phyloP scores from a whole-genome alignment of 2,797 vertebrate species.

The Gorsachius magnificus region DNA sequence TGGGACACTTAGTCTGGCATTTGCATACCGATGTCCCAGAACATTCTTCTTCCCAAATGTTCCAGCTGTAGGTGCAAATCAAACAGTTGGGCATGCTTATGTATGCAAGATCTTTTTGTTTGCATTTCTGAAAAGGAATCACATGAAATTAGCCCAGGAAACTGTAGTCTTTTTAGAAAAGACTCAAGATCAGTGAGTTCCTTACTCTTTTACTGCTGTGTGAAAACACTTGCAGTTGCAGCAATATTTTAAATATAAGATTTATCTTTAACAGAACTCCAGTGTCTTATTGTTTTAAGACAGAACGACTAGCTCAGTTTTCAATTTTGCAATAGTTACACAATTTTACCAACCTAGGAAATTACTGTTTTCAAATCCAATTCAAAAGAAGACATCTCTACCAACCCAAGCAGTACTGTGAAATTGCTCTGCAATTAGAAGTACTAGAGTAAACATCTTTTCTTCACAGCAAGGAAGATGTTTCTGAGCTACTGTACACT shows the following conservation, averaged over 20 bases:
- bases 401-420: not conserved
- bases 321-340: not conserved
- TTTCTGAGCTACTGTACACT: not conserved
- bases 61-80: conserved; percentile 36
- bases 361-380: not conserved
- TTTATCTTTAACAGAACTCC: not conserved
- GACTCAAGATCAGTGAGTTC: not conserved
- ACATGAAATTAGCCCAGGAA: not conserved
- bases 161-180: not conserved
- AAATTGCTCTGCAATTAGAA: not conserved
- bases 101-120: not conserved
- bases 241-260: not conserved
- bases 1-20: conserved; percentile 39
- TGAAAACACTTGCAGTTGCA: not conserved
- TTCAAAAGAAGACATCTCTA: not conserved
- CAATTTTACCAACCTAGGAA: not conserved
- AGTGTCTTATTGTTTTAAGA: not conserved
- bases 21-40: conserved; percentile 8
- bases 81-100: not conserved
- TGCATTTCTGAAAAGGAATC: conserved; percentile 21
- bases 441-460: not conserved
- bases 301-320: not conserved
- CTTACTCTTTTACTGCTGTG: not conserved
- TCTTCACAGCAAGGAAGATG: not conserved
- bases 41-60: not conserved